Evolutionary conservation across 1,140 invertebrate genomes (phyloP).

Genomic region (Plutomurus gul): DNA sequence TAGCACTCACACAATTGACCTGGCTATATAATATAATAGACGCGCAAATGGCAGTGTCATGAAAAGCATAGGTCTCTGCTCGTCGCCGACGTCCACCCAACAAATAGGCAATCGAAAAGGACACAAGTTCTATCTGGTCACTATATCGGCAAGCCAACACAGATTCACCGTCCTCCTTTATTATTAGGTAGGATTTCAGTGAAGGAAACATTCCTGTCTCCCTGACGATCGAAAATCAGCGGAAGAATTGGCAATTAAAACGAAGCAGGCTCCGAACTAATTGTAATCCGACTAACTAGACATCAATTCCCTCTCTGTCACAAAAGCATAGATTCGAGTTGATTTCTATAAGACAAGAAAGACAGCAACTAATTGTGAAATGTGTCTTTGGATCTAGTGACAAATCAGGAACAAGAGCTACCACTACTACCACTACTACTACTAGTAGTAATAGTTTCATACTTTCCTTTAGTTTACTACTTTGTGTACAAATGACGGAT

Average conservation of each 20-base stretch:
- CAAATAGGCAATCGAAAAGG: too few species aligned
- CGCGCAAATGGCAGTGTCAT: too few species aligned
- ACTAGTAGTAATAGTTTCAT: too few species aligned
- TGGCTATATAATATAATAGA: too few species aligned
- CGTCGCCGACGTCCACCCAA: too few species aligned
- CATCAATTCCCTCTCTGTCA: not conserved
- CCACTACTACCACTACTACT: too few species aligned
- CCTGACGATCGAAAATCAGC: not conserved
- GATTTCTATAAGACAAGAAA: not conserved
- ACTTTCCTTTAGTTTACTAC: too few species aligned
- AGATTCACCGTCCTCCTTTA: not conserved
- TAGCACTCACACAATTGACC: too few species aligned
- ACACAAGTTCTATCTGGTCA: too few species aligned
- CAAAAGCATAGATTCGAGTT: not conserved
- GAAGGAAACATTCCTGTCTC: not conserved
- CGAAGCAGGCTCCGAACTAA: not conserved
- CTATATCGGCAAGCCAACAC: not conserved
- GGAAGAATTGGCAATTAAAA: conserved; percentile 29
- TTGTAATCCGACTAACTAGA: conserved; percentile 13
- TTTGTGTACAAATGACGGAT: too few species aligned
- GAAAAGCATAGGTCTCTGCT: too few species aligned
- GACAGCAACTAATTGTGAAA: not conserved
- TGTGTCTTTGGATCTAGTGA: not conserved
- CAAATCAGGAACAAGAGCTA: not conserved
- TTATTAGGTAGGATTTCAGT: not conserved